phyloP scores from a whole-genome alignment of 2,113 vertebrate species.

The Panthera leo region DNA sequence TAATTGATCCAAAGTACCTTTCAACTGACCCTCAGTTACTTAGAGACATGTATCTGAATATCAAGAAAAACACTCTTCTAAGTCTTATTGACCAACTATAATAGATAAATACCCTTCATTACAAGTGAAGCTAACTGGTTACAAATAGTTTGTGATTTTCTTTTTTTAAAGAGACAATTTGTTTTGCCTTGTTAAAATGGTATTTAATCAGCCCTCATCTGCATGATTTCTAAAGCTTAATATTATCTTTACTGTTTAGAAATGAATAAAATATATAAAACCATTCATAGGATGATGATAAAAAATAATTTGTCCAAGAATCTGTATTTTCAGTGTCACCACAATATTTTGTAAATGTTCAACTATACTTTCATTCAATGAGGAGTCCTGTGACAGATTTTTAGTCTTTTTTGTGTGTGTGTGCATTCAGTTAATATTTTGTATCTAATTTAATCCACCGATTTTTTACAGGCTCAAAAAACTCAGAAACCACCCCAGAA shows the following conservation, averaged over 20 bases:
- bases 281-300: neutral
- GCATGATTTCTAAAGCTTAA: neutral
- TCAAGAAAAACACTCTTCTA: neutral
- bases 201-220: neutral
- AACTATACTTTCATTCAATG: neutral
- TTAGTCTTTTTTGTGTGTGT: neutral
- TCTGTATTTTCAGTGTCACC: neutral
- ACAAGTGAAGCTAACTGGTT: neutral
- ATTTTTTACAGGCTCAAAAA: slow-evolving; percentile 91
- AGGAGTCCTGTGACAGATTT: neutral
- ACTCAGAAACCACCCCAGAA: slow-evolving; percentile 97
- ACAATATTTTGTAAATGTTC: neutral
- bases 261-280: slow-evolving; percentile 30
- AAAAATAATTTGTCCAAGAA: neutral
- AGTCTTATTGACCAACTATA: neutral
- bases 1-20: neutral
- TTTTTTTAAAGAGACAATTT: neutral
- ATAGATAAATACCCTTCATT: neutral
- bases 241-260: slow-evolving; percentile 46
- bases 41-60: neutral
- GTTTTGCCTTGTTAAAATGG: slow-evolving; percentile 12
- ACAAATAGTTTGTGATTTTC: slow-evolving; percentile 3
- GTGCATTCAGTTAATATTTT: neutral
- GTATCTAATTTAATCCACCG: slow-evolving; percentile 4
- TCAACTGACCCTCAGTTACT: neutral